Evolutionary conservation across 2,888 invertebrate species (phyloP).

Genomic region (Calameuta pallipes): DNA sequence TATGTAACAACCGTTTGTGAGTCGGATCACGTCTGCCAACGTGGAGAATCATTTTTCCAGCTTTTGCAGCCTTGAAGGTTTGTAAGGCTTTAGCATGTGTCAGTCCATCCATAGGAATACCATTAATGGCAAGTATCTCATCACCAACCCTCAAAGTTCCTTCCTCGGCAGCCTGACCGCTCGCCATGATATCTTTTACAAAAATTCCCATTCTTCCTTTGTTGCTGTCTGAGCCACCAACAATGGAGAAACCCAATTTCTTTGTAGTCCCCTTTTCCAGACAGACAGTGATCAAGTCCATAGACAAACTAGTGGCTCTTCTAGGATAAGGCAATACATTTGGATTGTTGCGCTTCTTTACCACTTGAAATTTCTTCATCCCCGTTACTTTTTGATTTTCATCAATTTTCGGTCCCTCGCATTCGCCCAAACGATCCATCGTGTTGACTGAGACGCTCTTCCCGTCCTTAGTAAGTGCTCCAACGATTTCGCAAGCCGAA

Average conservation of each 20-base stretch:
- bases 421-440: conserved; percentile 19
- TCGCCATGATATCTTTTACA: conserved; percentile 72
- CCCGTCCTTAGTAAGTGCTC: conserved; percentile 46
- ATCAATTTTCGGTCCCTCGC: conserved; percentile 13
- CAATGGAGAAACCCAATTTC: conserved; percentile 75
- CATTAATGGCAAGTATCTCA: conserved; percentile 73
- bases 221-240: conserved; percentile 73
- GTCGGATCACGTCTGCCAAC: conserved; percentile 66
- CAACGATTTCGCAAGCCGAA: conserved; percentile 38
- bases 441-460: conserved; percentile 42
- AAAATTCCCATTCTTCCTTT: conserved; percentile 74
- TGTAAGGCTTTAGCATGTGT: conserved; percentile 72
- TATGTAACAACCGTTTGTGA: conserved; percentile 53
- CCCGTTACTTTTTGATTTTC: conserved; percentile 58
- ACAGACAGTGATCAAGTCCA: conserved; percentile 59
- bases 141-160: conserved; percentile 72
- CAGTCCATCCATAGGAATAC: conserved; percentile 69
- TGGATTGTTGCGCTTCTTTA: conserved; percentile 48
- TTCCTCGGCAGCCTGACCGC: conserved; percentile 73
- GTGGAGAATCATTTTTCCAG: conserved; percentile 71
- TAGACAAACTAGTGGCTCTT: conserved; percentile 50
- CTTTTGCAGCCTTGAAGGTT: conserved; percentile 72
- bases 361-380: conserved; percentile 66
- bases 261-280: conserved; percentile 72
- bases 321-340: conserved; percentile 31